phyloP scores from a whole-genome alignment of 2,797 vertebrate genomes.

The Pagetopsis macropterus region DNA sequence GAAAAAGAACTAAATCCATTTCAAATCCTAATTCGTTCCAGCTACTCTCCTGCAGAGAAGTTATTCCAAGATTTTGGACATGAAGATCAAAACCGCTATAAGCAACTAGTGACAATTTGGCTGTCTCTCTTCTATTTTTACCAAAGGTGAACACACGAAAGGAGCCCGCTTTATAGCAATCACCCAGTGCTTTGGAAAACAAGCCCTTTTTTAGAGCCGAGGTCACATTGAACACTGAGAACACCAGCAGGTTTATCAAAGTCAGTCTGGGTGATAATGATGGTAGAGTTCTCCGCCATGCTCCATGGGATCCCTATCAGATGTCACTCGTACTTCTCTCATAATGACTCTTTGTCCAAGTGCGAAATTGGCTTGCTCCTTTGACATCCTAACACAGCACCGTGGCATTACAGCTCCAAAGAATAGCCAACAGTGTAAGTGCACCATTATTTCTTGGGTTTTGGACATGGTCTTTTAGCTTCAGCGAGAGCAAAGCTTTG shows the following conservation, averaged over 20 bases:
- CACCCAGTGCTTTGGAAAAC: not conserved
- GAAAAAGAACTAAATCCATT: slow-evolving; percentile 29
- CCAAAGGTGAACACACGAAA: slow-evolving; percentile 23
- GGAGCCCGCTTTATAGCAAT: slow-evolving; percentile 35
- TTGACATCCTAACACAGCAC: slow-evolving; percentile 53
- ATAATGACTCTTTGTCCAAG: slow-evolving; percentile 59
- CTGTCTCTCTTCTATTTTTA: not conserved
- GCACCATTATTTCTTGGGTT: slow-evolving; percentile 38
- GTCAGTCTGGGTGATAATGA: slow-evolving; percentile 42
- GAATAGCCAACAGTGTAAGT: slow-evolving; percentile 24
- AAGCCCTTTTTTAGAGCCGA: slow-evolving; percentile 29
- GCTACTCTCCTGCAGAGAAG: not conserved
- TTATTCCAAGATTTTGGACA: slow-evolving; percentile 9
- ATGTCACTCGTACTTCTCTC: slow-evolving; percentile 57
- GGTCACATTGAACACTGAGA: slow-evolving; percentile 38
- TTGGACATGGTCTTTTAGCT: slow-evolving; percentile 20
- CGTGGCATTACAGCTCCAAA: slow-evolving; percentile 28
- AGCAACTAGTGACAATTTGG: not conserved
- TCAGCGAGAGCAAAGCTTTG: slow-evolving; percentile 16
- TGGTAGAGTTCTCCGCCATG: slow-evolving; percentile 6
- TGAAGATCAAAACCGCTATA: not conserved
- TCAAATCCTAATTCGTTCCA: slow-evolving; percentile 28
- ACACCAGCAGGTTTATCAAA: slow-evolving; percentile 32
- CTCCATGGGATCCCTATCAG: slow-evolving; percentile 43
- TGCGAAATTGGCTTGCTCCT: slow-evolving; percentile 57